Base-by-base conservation (phyloP, 2,888 invertebrate genomes). In the Rapana venosa region DNA sequence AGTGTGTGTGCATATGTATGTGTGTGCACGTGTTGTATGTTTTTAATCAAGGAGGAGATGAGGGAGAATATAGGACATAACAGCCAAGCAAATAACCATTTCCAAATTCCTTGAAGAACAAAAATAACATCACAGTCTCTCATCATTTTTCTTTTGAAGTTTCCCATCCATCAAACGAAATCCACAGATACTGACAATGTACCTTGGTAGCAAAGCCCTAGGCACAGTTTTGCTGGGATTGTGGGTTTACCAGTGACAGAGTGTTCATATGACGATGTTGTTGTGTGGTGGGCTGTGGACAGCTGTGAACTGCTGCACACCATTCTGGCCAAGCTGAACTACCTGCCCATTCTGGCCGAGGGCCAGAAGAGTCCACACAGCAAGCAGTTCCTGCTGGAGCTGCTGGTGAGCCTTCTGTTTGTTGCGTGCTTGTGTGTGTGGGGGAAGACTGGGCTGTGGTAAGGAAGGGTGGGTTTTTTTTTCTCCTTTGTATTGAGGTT, bases 321-420 rank as follows among this genome's bases (percentile, higher is more conserved):
- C 17, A 98, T 99, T 88, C 98, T 98, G 0, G 98, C 98, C 4
- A 98, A 98, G 95, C 96, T 99, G 91, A 98, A 98, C 96, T 97
- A 99, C 81, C 97, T 99, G 11, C 98, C 99, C 0, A 97, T 97
- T 0, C 97, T 97, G 90, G 97, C 97, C 32, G 97, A 97, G 92
- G 35, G 30, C 22, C 30, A 89, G 85, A 36, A 58, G n/a, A 89
- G 89, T 47, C 91, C 92, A 30, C 92, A 93, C 91, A 98, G 98
- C 95, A 97, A 97, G 93, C 97, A 97, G 8, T 98, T 98, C 95
- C 97, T 99, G 5, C 97, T 98, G 88, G 99, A 99, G 96, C 96
- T 99, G 90, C 96, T 99, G 96, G 98, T 98, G 96, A 97, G 97
- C 95, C 26, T 26, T 47, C n/a, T n/a, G 47, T 47, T 2, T 47